Base-by-base conservation (phyloP, 1,140 invertebrate species). In the Gonatopus flavifemur region DNA sequence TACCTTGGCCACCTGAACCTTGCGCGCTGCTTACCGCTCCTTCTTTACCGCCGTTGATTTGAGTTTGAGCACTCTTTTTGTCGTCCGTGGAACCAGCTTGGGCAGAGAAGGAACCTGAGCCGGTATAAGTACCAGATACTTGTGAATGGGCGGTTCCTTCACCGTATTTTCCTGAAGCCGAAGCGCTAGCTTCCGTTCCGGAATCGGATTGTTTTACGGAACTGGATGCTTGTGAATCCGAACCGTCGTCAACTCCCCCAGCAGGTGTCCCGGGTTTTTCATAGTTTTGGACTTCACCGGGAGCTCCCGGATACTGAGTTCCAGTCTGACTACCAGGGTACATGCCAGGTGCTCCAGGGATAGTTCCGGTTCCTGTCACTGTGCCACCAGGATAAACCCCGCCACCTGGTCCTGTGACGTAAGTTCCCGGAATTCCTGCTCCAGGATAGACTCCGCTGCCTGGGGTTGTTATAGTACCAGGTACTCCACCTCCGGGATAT, bases 61-160 rank as follows among this genome's bases (percentile, higher is more conserved):
- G 83, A 45, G 82, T 81, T 64, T 87, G 84, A 2, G 87, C 87
- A 44, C 86, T 86, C 68, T 87, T 85, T 51, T 85, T 84, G 18
- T 78, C 82, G 46, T 91, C 90, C 30, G 83, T 86, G 4, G 88
- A 88, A 71, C 89, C 87, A 22, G 90, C 89, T 71, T 88, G 88
- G 10, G 89, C 90, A 50, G 86, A 88, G 65, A 91, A 92, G 6
- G 87, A 85, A 31, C 89, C 89, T 38, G 82, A 80, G 6, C 87
- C 86, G 15, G 82, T 84, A 64, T 91, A 90, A 1, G 82, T 86
- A 15, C 90, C 90, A 21, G 84, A 86, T 1, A 92, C 88, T 76
- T 90, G 87, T 3, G 88, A 87, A 66, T 91, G 88, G 0, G 89
- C 85, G 10, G 83, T 83, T 18, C 87, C 89, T 52, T 84, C 82